Conservation (phyloP, 37 sponge, comb jelly and placozoan genomes). For the Halisarca cf. caerulea region DNA sequence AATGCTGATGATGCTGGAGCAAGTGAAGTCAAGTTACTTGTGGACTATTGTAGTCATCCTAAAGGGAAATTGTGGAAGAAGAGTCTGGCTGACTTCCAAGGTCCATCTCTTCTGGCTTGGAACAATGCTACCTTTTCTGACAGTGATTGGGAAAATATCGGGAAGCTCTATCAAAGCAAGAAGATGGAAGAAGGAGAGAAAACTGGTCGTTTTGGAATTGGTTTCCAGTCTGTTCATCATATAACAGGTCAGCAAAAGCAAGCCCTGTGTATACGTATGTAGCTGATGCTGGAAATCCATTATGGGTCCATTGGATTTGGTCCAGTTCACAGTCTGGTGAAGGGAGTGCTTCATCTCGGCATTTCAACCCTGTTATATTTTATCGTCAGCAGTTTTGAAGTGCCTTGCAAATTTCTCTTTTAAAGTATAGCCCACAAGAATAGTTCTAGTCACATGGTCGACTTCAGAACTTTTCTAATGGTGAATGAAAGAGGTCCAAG, state of each 20-base stretch:
- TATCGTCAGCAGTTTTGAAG: too few relatives aligned
- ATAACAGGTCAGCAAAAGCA: constrained; percentile 69
- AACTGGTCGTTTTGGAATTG: constrained; percentile 84
- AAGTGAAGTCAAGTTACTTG: neutral
- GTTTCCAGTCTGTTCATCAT: constrained; percentile 84
- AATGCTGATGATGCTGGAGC: constrained; percentile 36
- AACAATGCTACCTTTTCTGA: constrained; percentile 72
- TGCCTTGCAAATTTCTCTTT: too few relatives aligned
- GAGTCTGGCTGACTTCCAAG: constrained; percentile 39
- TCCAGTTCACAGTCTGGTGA: too few relatives aligned
- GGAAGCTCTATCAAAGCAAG: constrained; percentile 57
- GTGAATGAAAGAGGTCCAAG: too few relatives aligned
- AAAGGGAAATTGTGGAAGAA: neutral
- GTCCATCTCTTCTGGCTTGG: constrained; percentile 73
- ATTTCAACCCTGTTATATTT: too few relatives aligned
- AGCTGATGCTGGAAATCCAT: too few relatives aligned
- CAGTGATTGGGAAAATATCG: constrained; percentile 76
- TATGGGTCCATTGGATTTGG: too few relatives aligned
- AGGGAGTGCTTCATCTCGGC: too few relatives aligned
- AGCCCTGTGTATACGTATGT: too few relatives aligned
- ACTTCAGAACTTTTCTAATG: too few relatives aligned
- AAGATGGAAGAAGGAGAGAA: constrained; percentile 71
- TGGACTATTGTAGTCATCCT: constrained; percentile 2
- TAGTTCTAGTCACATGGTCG: too few relatives aligned
- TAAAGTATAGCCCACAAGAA: too few relatives aligned